Evolutionary conservation across 2,797 vertebrate species (phyloP), one percentile per base, ranked within the genome.

Genomic region (Danio aesculapii): DNA sequence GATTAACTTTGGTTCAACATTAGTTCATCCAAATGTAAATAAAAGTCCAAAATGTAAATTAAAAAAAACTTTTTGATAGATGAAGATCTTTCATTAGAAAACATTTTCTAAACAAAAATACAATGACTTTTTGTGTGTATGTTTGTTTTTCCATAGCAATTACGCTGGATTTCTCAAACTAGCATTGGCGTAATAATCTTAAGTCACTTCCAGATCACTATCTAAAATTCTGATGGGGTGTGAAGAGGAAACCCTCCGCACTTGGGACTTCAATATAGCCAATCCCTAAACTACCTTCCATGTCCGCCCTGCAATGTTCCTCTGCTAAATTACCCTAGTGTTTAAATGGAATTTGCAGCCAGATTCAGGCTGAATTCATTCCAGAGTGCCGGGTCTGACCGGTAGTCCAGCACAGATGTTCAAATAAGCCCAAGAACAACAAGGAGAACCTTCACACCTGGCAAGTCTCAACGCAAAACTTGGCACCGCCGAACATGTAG

Each of bases 391-490:
- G 87, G 86, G 52, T 52, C 11, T 72, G 69, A 72, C 88, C 75
- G 39, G 81, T 84, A 12, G 90, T 91, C 84, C 61, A 2, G 80
- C 80, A 50, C 94, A 95, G 93, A 94, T 94, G 93, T 93, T 93
- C 90, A 90, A 90, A 88, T 89, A 88, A 80, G 86, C 84, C 89
- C 88, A 94, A 93, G 83, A 94, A 92, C 92, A 95, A 95, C 92
- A 94, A 89, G 88, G 86, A 85, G 88, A 90, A 87, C 88, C 88
- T 88, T 91, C 89, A 91, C 89, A 94, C 93, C 94, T 94, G 94
- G 94, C 90, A 94, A 88, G 87, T 93, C 89, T 95, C 90, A 90
- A 86, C 84, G 76, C 91, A 92, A 85, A 94, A 93, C 90, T 92
- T 91, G 88, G 91, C 92, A 94, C 88, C 84, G 88, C 90, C 92